Conservation (phyloP, 2,797 vertebrate genomes). For the Sebastes variabilis region DNA sequence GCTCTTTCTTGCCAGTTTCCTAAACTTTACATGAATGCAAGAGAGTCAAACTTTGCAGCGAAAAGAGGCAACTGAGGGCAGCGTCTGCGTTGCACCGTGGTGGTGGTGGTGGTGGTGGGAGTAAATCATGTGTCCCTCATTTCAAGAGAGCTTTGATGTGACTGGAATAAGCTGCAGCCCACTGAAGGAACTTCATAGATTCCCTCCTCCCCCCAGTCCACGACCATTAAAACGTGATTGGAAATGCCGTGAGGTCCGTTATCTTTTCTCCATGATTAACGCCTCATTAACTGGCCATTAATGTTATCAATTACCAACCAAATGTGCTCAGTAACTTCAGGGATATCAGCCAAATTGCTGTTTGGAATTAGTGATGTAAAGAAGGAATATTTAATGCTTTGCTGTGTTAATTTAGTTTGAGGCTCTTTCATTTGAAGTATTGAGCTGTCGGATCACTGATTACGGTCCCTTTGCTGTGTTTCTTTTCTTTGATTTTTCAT, state of each 20-base stretch:
- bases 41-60: slow-evolving; percentile 18
- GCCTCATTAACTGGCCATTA: slow-evolving; percentile 54
- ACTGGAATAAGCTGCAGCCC: slow-evolving; percentile 64
- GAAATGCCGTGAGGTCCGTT: slow-evolving; percentile 32
- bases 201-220: slow-evolving; percentile 1
- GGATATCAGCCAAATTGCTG: slow-evolving; percentile 13
- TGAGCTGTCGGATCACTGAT: slow-evolving; percentile 35
- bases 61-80: slow-evolving; percentile 31
- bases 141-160: slow-evolving; percentile 69
- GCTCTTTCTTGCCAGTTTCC: background rate
- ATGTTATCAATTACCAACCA: slow-evolving; percentile 50
- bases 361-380: slow-evolving; percentile 29
- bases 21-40: slow-evolving; percentile 11
- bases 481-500: slow-evolving; percentile 46
- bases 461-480: slow-evolving; percentile 3
- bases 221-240: slow-evolving; percentile 42
- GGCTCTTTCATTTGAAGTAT: slow-evolving; percentile 30
- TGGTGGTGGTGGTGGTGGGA: slow-evolving; percentile 44
- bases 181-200: slow-evolving; percentile 71
- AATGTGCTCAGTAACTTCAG: slow-evolving; percentile 27
- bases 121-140: slow-evolving; percentile 61
- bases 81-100: slow-evolving; percentile 42
- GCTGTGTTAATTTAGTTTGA: slow-evolving; percentile 9
- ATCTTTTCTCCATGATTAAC: slow-evolving; percentile 48
- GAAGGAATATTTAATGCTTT: slow-evolving; percentile 43